Conservation (phyloP, 2,888 invertebrate genomes). For the Drosophila nr. medialis region DNA sequence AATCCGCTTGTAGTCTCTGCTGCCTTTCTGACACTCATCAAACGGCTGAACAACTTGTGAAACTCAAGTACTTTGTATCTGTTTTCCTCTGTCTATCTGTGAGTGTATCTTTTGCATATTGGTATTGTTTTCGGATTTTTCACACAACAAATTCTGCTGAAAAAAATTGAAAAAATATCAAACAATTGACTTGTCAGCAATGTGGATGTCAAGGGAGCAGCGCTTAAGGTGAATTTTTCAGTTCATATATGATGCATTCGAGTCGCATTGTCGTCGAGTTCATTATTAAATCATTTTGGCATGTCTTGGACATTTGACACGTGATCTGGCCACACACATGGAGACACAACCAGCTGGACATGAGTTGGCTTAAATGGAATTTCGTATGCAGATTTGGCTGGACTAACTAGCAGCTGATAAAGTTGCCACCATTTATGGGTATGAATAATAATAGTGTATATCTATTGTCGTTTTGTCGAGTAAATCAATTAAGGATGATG, state of each 20-base stretch:
- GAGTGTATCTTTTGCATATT: constrained; percentile 70
- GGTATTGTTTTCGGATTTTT: constrained; percentile 47
- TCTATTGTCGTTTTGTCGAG: constrained; percentile 20
- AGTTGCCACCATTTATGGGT: constrained; percentile 54
- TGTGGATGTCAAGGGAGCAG: constrained; percentile 72
- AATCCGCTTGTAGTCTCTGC: constrained; percentile 69
- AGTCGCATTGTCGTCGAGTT: constrained; percentile 66
- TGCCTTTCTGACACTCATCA: constrained; percentile 80
- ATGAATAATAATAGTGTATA: not conserved
- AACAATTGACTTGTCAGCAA: constrained; percentile 73
- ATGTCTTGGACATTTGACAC: constrained; percentile 54
- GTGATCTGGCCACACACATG: constrained; percentile 72
- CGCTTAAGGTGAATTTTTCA: constrained; percentile 42
- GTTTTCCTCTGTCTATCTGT: not conserved
- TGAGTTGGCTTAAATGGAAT: constrained; percentile 59
- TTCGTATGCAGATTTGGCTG: constrained; percentile 63
- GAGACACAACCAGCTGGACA: constrained; percentile 64
- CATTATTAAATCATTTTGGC: constrained; percentile 73
- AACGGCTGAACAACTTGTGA: constrained; percentile 54
- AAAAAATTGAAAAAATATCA: constrained; percentile 42
- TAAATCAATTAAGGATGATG: constrained; percentile 62
- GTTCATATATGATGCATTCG: constrained; percentile 55
- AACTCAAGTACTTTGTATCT: constrained; percentile 56
- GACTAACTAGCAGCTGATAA: constrained; percentile 47
- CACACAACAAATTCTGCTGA: constrained; percentile 61